Base-by-base conservation (phyloP, 1,140 invertebrate species). In the Piezodorus guildinii region DNA sequence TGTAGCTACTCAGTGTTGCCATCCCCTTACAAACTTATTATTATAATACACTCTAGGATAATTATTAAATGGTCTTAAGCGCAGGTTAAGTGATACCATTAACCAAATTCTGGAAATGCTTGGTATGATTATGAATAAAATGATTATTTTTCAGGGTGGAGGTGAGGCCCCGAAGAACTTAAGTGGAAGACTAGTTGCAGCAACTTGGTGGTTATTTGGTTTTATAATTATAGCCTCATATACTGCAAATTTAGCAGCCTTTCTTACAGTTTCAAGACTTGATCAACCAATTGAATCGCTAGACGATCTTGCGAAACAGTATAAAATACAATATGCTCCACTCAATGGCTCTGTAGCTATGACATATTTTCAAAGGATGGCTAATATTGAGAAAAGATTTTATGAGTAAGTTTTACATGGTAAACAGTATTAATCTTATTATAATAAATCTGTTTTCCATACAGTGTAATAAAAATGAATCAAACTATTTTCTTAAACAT, bases 141-240 rank as follows among this genome's bases (percentile, higher is more conserved):
- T 23, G 2, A 16, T 56, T 23, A 23, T 17, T 23, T 63, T 21
- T 61, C 61, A 76, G 82, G 91, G 92, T 0, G 93, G 93, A 3
- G 95, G 95, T 0, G 95, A 99, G 75, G 95, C 95, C 0, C 96
- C 96, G 0, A 93, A 94, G 72, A 94, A 94, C 76, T 76, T 96
- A 0, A 96, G 91, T 0, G 94, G 94, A 0, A 80, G 93, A 64
- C 77, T 97, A 0, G 86, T 97, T 0, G 94, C 93, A 0, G 94
- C 93, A 1, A 96, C 93, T 0, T 97, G 94, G 94, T 98, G 95
- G 95, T 76, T 97, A 4, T 97, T 97, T 76, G 93, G 93, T 3
- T 97, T 97, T 74, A 96, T 97, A 71, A 94, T 98, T 54, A 96
- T 97, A 71, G 94, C 94, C n/a, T 96, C 93, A 0, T 98, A 98